Evolutionary conservation across 2,888 invertebrate genomes (phyloP).

Genomic region (Crepidodera aurea): DNA sequence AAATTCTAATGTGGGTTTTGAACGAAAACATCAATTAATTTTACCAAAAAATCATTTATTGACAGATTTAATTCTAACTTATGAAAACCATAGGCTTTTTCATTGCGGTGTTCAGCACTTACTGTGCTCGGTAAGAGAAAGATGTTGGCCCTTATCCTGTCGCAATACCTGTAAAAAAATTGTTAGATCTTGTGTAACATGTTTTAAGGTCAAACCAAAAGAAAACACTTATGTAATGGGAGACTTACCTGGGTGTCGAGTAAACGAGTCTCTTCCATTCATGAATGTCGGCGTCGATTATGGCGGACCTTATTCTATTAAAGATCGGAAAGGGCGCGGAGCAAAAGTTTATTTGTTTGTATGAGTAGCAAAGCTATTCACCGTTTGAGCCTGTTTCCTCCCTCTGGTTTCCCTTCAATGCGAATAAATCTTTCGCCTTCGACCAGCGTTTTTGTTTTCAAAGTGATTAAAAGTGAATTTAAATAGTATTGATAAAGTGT

Average conservation of each 20-base stretch:
- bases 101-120: conserved; percentile 24
- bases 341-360: too few relatives aligned
- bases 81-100: conserved; percentile 8
- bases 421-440: too few relatives aligned
- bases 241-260: conserved; percentile 27
- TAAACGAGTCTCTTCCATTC: conserved; percentile 28
- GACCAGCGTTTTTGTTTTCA: too few relatives aligned
- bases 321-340: conserved; percentile 23
- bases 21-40: conserved; percentile 16
- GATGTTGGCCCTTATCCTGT: conserved; percentile 22
- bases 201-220: conserved; percentile 27
- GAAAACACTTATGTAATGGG: conserved; percentile 29
- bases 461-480: too few relatives aligned
- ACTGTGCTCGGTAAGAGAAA: conserved; percentile 21
- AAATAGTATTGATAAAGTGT: too few relatives aligned
- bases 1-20: conserved; percentile 23
- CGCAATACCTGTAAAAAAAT: conserved; percentile 23
- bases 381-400: too few relatives aligned
- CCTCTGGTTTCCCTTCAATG: too few relatives aligned
- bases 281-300: conserved; percentile 30
- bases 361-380: too few relatives aligned
- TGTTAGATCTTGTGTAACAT: conserved; percentile 15
- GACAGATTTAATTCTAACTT: conserved; percentile 8
- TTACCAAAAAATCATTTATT: conserved; percentile 16
- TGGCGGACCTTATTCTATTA: conserved; percentile 31